Conservation (phyloP, 2,888 invertebrate genomes). For the Melangyna quadrimaculata region DNA sequence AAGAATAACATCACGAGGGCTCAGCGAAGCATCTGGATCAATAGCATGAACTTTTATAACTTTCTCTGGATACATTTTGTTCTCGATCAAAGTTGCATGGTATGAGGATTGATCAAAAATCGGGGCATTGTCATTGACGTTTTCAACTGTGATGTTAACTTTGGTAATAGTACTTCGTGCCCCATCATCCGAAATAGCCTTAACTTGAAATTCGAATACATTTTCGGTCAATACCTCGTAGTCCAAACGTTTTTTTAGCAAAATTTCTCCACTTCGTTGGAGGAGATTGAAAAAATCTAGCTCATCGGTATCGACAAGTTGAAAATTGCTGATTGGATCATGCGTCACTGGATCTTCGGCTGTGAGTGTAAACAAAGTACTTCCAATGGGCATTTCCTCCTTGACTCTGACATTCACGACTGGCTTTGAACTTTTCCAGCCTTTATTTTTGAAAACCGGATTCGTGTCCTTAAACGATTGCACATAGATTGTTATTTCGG, state of each 20-base stretch:
- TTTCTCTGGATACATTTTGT: conserved; percentile 85
- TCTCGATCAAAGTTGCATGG: conserved; percentile 87
- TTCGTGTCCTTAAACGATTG: conserved; percentile 90
- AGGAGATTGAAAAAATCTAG: conserved; percentile 83
- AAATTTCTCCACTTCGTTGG: conserved; percentile 87
- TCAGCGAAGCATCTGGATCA: conserved; percentile 86
- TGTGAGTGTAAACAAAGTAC: conserved; percentile 85
- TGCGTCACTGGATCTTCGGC: conserved; percentile 88
- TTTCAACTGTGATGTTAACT: conserved; percentile 86
- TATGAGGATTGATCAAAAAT: conserved; percentile 86
- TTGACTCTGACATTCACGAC: conserved; percentile 86
- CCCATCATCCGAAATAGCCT: conserved; percentile 81
- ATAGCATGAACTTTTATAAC: conserved; percentile 87
- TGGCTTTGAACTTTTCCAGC: conserved; percentile 88
- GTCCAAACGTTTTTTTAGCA: conserved; percentile 88
- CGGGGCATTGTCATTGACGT: conserved; percentile 90
- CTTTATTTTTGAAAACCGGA: conserved; percentile 87
- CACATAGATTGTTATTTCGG: conserved; percentile 89
- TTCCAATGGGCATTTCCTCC: conserved; percentile 89
- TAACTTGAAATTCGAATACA: conserved; percentile 82
- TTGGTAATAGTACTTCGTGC: conserved; percentile 85
- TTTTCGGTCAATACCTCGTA: conserved; percentile 88
- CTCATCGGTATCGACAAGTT: conserved; percentile 83
- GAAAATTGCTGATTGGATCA: conserved; percentile 84
- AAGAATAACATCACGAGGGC: conserved; percentile 82